Percentiles rank a stretch among this genome's conserved stretches.
phyloP scores from a whole-genome alignment of 2,888 invertebrate species.

The Melanophora roralis region DNA sequence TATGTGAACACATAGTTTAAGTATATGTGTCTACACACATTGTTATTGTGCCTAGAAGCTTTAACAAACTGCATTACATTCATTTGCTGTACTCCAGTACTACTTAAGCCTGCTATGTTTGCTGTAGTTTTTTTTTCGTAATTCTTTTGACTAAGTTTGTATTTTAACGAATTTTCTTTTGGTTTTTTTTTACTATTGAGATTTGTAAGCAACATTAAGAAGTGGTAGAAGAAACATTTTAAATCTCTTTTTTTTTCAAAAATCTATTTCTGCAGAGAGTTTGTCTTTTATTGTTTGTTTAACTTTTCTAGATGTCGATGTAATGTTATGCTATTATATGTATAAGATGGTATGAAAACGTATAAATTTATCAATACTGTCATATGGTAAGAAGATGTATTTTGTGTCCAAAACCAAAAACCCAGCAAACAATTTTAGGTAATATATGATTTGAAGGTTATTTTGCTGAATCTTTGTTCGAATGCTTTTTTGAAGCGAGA shows the following conservation, averaged over 20 bases:
- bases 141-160: slow-evolving; percentile 32
- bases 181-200: neutral
- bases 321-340: slow-evolving; percentile 18
- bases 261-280: slow-evolving; percentile 6
- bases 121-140: neutral
- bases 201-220: neutral
- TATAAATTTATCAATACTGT: neutral
- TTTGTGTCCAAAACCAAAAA: neutral
- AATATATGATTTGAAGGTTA: too few species aligned
- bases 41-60: slow-evolving; percentile 56
- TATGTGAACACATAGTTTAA: too few species aligned
- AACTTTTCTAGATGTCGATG: slow-evolving; percentile 42
- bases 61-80: slow-evolving; percentile 55
- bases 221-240: slow-evolving; percentile 6
- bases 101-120: neutral
- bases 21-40: neutral
- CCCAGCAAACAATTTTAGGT: neutral
- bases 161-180: slow-evolving; percentile 1
- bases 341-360: neutral
- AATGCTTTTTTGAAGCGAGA: too few species aligned
- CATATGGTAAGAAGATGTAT: neutral
- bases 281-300: slow-evolving; percentile 52
- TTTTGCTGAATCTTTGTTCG: too few species aligned
- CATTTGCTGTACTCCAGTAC: slow-evolving; percentile 13
- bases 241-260: slow-evolving; percentile 22